These are phyloP conservation scores for Cydia fagiglandana DNA, from an alignment of 1,140 invertebrate genomes.

Conservation along the genomic window DNA sequence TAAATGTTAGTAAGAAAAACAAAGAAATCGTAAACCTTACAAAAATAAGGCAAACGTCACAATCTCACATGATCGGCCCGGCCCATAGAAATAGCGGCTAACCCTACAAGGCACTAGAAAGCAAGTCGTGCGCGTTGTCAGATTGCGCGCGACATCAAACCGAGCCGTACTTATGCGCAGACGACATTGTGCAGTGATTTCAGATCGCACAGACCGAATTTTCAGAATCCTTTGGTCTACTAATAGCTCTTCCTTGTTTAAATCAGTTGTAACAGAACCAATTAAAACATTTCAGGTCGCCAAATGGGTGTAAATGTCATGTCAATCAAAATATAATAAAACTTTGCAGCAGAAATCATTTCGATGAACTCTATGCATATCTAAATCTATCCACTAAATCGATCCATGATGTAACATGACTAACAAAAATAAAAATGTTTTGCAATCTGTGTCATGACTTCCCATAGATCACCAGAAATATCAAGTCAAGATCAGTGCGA, in stretches of 20 bases:
- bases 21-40: constrained; percentile 6
- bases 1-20: neutral
- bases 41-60: constrained; percentile 20
- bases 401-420: constrained; percentile 6
- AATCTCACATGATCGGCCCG: constrained; percentile 34
- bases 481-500: constrained; percentile 22
- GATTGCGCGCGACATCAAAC: constrained; percentile 59
- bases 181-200: neutral
- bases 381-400: neutral
- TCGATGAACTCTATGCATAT: neutral
- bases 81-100: constrained; percentile 34
- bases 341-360: neutral
- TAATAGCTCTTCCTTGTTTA: neutral
- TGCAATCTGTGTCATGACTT: constrained; percentile 30
- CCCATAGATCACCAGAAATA: constrained; percentile 31
- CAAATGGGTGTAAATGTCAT: constrained; percentile 24
- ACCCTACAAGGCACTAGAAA: constrained; percentile 67
- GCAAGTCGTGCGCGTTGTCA: constrained; percentile 65
- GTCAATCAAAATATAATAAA: constrained; percentile 19
- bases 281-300: neutral
- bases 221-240: neutral
- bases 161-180: constrained; percentile 45
- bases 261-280: neutral
- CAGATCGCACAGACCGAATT: neutral
- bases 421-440: constrained; percentile 9